Evolutionary conservation across 2,888 invertebrate genomes (phyloP).

Genomic region (Lasioglossum oenotherae): DNA sequence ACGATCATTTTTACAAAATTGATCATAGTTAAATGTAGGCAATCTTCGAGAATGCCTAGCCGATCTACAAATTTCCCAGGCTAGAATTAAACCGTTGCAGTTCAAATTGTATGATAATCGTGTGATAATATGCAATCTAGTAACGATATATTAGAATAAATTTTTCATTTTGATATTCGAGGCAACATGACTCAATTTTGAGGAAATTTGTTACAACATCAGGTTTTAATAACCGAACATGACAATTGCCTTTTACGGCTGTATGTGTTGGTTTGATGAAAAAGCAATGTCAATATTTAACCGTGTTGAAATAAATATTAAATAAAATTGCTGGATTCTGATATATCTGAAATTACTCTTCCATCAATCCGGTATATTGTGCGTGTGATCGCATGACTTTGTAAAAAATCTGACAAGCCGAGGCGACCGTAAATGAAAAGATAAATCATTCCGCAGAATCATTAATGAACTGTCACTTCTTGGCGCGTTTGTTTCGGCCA

Average conservation of each 20-base stretch:
- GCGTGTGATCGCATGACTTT: neutral
- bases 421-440: neutral
- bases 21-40: no score
- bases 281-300: neutral
- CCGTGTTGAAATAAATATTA: neutral
- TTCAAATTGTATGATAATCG: no score
- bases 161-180: neutral
- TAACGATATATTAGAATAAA: no score
- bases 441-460: neutral
- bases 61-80: no score
- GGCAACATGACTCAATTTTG: neutral
- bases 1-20: no score
- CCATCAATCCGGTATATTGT: neutral
- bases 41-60: no score
- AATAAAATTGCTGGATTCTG: neutral
- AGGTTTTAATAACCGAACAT: neutral
- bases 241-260: neutral
- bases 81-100: no score
- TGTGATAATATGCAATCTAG: neutral
- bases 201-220: neutral
- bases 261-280: neutral
- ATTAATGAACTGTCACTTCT: slow-evolving; percentile 15
- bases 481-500: neutral
- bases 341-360: neutral
- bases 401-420: neutral